Conservation (phyloP, 2,888 invertebrate genomes). For the Leptinotarsa tumamoca region DNA sequence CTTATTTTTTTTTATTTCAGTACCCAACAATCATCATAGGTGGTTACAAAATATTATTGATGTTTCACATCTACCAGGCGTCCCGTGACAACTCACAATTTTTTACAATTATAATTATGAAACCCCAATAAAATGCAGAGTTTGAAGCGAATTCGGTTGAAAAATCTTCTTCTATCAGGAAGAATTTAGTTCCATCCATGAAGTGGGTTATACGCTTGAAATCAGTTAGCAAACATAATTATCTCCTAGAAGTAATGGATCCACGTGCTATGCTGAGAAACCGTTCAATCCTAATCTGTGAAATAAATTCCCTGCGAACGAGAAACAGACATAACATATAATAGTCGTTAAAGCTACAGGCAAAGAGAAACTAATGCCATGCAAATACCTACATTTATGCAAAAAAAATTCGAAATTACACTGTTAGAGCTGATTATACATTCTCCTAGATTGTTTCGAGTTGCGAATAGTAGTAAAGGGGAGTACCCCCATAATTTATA, state of each 20-base stretch:
- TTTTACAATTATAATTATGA: too few species aligned
- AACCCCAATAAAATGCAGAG: too few species aligned
- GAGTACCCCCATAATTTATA: constrained; percentile 17
- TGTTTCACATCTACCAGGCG: too few species aligned
- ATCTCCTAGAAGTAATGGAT: neutral
- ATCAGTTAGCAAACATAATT: neutral
- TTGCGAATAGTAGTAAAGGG: constrained; percentile 15
- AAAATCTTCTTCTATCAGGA: too few species aligned
- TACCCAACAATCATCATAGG: too few species aligned
- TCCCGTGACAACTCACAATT: too few species aligned
- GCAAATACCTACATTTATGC: constrained; percentile 13
- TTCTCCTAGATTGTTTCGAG: constrained; percentile 18
- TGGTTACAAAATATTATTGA: too few species aligned
- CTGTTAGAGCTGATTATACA: constrained; percentile 14
- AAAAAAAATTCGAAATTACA: constrained; percentile 8
- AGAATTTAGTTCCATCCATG: too few species aligned
- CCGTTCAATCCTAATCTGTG: neutral
- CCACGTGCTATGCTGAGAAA: neutral
- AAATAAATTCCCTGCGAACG: neutral
- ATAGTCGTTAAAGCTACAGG: constrained; percentile 15
- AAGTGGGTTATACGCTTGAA: too few species aligned
- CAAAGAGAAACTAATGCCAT: constrained; percentile 1
- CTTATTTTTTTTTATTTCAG: too few species aligned
- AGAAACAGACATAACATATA: constrained; percentile 7
- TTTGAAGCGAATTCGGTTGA: too few species aligned